Base-by-base conservation (phyloP, 1,140 invertebrate species). In the Brachionus asplanchnoidis region DNA sequence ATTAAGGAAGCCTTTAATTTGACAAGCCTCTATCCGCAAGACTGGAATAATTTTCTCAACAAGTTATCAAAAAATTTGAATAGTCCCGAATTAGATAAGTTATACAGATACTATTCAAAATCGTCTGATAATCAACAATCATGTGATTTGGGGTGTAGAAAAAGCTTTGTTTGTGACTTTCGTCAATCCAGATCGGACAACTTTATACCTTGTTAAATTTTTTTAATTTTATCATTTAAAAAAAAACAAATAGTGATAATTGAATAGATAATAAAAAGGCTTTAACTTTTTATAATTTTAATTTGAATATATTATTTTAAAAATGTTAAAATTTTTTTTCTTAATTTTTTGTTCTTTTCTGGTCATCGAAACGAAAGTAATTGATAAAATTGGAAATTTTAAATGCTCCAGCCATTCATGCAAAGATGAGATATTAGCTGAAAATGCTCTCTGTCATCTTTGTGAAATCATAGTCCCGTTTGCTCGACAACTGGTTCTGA, bases 201-300 rank as follows among this genome's bases (percentile, higher is more conserved):
- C 5, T 82, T 82, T 68, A 82, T 82, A 60, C 79, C 79, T n/a
- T 82, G 79, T 68, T 82, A 82, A 82, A 65, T 26, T 36, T 44
- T 68, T 70, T 65, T 65, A 68, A 14, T 23, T 68, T 40, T 68
- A 68, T 68, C 32, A 14, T 28, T 68, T 12, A 3, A 14, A 68
- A 2, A n/a, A 23, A 68, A 60, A 60, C 17, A 20, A 60, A 26
- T 66, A 32, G 26, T 23, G 32, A 68, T 40, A 68, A 68, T 68
- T 32, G 12, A 68, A 12, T 73, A 17, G 32, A 40, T 73, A 40
- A 42, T n/a, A 40, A 40, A 40, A 44, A 40, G 12, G 11, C 32
- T 73, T 73, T 42, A 17, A 42, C 14, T 40, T 73, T 73, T 6
- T 42, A 42, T 17, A 17, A 8, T 40, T 40, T 20, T n/a, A 40